Base-by-base conservation (phyloP, 2,113 vertebrate genomes). In the Tympanuchus pallidicinctus region DNA sequence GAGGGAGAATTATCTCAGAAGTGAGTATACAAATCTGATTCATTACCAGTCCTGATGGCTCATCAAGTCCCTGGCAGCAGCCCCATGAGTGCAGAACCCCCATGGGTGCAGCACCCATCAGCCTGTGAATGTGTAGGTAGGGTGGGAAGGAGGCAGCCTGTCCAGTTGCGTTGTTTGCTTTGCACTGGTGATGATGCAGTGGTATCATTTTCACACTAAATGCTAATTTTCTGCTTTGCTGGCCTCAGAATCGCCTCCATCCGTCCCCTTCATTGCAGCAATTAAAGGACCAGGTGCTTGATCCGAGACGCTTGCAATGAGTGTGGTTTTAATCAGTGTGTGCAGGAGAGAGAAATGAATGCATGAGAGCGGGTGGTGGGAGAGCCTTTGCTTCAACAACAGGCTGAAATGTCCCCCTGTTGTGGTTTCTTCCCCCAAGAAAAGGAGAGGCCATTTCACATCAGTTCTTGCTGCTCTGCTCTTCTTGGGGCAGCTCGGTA, bases 151-250 rank as follows among this genome's bases (percentile, higher is more conserved):
- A 66, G 71, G 34, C 52, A 67, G 57, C 72, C 60, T 36, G 56
- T n/a, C 61, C 30, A 45, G 45, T 25, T 75, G 18, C 24, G 52
- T 38, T 91, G 28, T 86, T 91, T 90, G 69, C 56, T 95, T 92
- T 92, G 82, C 76, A 25, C 86, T 57, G 73, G 52, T 73, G 86
- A 91, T 93, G 88, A 96, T 94, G 91, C 94, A 97, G 83, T 64
- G 66, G 65, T 84, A 92, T 94, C 82, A 89, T 93, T 96, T 97
- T 80, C 92, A 81, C 5, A 5, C 82, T 95, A 97, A 96, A 96
- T 94, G 86, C 77, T 93, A 90, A 97, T 97, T 97, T 97, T 96
- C 95, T 96, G 96, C 92, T 93, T 95, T 95, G 84, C 93, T 97
- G 88, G 71, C 86, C 96, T 91, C 88, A 50, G 88, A 86, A 90